Base-by-base conservation (phyloP, 2,113 vertebrate genomes). In the Cryptotis parvus region DNA sequence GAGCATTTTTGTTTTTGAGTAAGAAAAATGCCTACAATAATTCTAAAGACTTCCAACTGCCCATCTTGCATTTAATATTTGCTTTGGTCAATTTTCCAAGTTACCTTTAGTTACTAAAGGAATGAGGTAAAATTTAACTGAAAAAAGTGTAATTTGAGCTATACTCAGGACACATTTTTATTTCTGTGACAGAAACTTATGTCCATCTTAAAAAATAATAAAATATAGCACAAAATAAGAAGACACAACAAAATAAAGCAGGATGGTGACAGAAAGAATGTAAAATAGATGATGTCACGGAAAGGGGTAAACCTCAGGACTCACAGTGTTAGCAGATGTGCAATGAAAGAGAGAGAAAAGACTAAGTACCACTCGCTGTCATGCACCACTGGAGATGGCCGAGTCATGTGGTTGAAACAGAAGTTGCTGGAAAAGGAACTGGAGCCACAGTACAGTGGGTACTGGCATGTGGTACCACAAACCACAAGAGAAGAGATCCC, bases 401-500 rank as follows among this genome's bases (percentile, higher is more conserved):
- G 20, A 75, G 3, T 49, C 29, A 43, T 73, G n/a, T 7, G 16
- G 4, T 11, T 79, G 11, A 66, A 37, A 29, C 10, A 35, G 41
- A 68, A 74, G 43, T 29, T 18, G 16, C 3, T 6, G 0, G 4
- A 65, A 66, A 4, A 52, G 39, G 41, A 70, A 6, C 39, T 26
- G 39, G 4, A 0, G 0, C 18, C 5, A 27, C 2, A 52, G 7
- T 63, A 4, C 7, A 4, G 15, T 24, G 1, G 31, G 22, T 12
- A 3, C 6, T 24, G 20, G 6, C 20, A 24, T 24, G 6, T 55
- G 52, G 22, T 58, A 58, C 55, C 55, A 18, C 18, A 22, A 58
- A 4, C 55, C 6, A 3, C 52, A 55, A 4, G 18, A 58, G 55
- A 18, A 24, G 4, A 58, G 55, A 58, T 58, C 55, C 55, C 18